Base-by-base conservation (phyloP, 2,888 invertebrate genomes). In the Dryobota labecula region DNA sequence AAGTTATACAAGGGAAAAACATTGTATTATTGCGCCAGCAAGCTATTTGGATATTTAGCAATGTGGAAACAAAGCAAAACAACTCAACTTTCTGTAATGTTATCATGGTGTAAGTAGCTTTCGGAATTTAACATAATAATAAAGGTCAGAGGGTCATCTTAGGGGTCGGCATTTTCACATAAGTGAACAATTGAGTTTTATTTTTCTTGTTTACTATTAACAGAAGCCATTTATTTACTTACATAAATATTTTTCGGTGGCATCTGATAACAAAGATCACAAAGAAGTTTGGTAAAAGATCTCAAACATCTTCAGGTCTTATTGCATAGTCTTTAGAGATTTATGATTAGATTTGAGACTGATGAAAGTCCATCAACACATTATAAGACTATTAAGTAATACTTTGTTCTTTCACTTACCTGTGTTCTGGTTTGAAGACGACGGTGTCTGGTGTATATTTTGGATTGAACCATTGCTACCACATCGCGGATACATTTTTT, bases 341-440 rank as follows among this genome's bases (percentile, higher is more conserved):
- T 20, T 45, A 27, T 15, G 24, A 51, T 62, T 27, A 15, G 20
- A 65, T 38, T 33, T 24, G 18, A 38, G 41, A 33, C 20, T 41
- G 9, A 70, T 30, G 27, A 64, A 63, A 68, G 24, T 56, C 13
- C 49, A 65, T 0, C 51, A 63, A 70, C n/a, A 79, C n/a, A 68
- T 7, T 11, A 15, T 3, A 30, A 0, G 7, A 53, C 24, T 49
- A 54, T 0, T 36, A 51, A 7, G 9, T 45, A 58, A n/a, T 65
- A 67, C 5, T 63, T 30, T 56, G 15, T 66, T 68, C 45, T 64
- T 53, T 51, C 71, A 82, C 84, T 90, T 92, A 97, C 98, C 98
- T 89, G 98, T 97, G 90, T 98, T 98, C 88, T 98, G 98, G 80
- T 98, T 97, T 2, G 98, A 98, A 30, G 98, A 98, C 45, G 97